Base-by-base conservation (phyloP, 2,113 vertebrate species). In the Mirza zaza region DNA sequence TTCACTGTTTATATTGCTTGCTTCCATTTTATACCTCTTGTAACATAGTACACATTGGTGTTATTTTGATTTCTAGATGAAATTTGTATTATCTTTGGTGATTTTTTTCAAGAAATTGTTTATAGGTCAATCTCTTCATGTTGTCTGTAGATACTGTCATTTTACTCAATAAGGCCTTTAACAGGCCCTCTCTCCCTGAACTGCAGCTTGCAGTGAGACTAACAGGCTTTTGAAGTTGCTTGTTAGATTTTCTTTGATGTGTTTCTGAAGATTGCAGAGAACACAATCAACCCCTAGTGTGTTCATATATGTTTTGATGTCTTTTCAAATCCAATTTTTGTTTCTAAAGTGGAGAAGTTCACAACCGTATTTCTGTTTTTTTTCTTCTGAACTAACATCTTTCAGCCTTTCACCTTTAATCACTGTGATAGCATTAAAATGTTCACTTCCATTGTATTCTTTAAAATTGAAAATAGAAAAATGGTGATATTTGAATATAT, bases 241-340 rank as follows among this genome's bases (percentile, higher is more conserved):
- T 93, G 97, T 94, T 97, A 96, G 88, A 94, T 94, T 97, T 95
- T 67, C 96, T 97, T 97, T 97, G 98, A 97, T 97, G 95, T 97
- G 63, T 94, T 97, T 97, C 93, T 95, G 88, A 97, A 98, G 96
- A 96, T 87, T 91, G 90, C 80, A 82, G 94, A 89, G 91, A 97
- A 97, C 73, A 97, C 94, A 97, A 97, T 97, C 97, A 97, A 97
- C 96, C 95, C 91, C 97, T 97, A 68, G 76, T 96, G 96, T 96
- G 96, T 96, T 97, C 96, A 85, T 96, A 85, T 96, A 50, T 92
- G 91, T 97, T 96, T 97, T 97, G 95, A 97, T 97, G 96, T 97
- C 77, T 98, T 97, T 96, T 97, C 95, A 97, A 96, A 97, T 97
- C 91, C 96, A 96, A 96, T 97, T 97, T 97, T 95, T 97, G 90